These are phyloP conservation scores for Amphipoea oculea DNA, from an alignment of 2,888 invertebrate genomes.

Conservation along the genomic window DNA sequence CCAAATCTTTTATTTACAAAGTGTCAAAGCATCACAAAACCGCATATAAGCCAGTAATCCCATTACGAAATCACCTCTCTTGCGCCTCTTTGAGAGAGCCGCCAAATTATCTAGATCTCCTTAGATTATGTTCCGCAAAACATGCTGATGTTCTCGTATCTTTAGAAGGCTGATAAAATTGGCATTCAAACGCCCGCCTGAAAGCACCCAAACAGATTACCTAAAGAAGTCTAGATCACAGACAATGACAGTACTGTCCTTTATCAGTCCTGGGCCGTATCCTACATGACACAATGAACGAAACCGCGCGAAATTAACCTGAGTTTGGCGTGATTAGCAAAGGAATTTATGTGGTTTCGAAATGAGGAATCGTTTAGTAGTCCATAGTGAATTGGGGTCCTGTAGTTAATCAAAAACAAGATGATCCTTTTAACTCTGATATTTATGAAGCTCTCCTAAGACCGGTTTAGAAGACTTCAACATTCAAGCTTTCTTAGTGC, in stretches of 20 bases:
- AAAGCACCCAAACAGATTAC: conserved; percentile 35
- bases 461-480: no score
- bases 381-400: no score
- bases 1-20: conserved; percentile 26
- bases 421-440: no score
- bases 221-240: conserved; percentile 2
- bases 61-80: conserved; percentile 58
- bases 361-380: no score
- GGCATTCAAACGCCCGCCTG: conserved; percentile 10
- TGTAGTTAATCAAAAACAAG: no score
- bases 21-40: conserved; percentile 24
- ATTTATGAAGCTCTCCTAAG: no score
- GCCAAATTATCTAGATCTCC: conserved; percentile 54
- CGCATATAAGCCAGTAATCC: conserved; percentile 46
- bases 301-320: not conserved
- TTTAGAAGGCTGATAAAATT: conserved; percentile 37
- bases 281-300: not conserved
- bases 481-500: no score
- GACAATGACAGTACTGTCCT: conserved; percentile 5
- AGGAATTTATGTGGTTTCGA: not conserved
- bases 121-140: conserved; percentile 39
- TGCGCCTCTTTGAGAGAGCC: conserved; percentile 51
- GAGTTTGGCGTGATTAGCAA: not conserved
- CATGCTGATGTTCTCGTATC: conserved; percentile 40
- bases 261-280: not conserved